These are phyloP conservation scores for Diorhabda sublineata DNA, from an alignment of 1,140 invertebrate species.

Conservation along the genomic window DNA sequence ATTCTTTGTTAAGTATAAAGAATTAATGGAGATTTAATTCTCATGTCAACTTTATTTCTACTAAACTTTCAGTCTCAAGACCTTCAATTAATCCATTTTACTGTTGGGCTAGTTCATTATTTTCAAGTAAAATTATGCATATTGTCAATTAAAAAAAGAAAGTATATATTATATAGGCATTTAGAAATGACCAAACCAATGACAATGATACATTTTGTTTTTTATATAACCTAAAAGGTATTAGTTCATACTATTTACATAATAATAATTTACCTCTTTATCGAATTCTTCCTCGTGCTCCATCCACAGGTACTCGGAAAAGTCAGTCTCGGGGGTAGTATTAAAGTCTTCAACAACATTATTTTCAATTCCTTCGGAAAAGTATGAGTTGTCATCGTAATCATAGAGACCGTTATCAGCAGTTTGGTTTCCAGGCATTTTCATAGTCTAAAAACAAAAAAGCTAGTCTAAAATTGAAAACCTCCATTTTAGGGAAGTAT, in stretches of 20 bases:
- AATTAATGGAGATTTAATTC: too few relatives aligned
- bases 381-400: slow-evolving; percentile 49
- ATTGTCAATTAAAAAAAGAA: too few relatives aligned
- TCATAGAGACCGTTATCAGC: slow-evolving; percentile 53
- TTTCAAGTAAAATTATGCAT: too few relatives aligned
- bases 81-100: too few relatives aligned
- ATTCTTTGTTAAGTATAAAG: too few relatives aligned
- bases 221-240: background rate
- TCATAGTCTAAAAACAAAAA: slow-evolving; percentile 51
- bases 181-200: too few relatives aligned
- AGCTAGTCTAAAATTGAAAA: slow-evolving; percentile 15
- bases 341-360: slow-evolving; percentile 52
- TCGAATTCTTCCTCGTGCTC: slow-evolving; percentile 87
- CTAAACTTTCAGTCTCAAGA: too few relatives aligned
- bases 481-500: slow-evolving; percentile 27
- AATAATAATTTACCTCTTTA: slow-evolving; percentile 60
- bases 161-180: too few relatives aligned
- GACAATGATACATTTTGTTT: too few relatives aligned
- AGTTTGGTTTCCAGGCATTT: slow-evolving; percentile 52
- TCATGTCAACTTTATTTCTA: too few relatives aligned
- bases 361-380: slow-evolving; percentile 45
- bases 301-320: slow-evolving; percentile 89
- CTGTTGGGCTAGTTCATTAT: too few relatives aligned
- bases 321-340: slow-evolving; percentile 63
- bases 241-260: background rate